Conservation (phyloP, 2,888 invertebrate genomes). For the Dolomedes plantarius region DNA sequence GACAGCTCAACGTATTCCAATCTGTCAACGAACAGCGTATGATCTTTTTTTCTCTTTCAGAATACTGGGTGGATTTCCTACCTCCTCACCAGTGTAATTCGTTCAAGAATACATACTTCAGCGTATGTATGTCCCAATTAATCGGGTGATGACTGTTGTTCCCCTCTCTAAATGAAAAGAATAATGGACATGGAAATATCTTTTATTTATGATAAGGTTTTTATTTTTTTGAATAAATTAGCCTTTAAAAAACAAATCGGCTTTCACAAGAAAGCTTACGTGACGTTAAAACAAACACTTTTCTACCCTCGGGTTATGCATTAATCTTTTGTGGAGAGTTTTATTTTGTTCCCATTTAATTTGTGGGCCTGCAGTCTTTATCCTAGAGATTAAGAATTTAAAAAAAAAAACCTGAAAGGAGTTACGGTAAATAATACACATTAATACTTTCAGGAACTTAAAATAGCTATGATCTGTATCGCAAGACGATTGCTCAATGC, state of each 20-base stretch:
- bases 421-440: too few relatives aligned
- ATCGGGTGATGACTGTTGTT: not conserved
- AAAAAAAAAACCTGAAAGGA: too few relatives aligned
- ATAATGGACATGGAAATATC: not conserved
- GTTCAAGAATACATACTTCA: not conserved
- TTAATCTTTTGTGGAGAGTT: not conserved
- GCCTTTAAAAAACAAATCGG: not conserved
- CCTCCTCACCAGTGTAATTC: not conserved
- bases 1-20: not conserved
- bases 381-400: too few relatives aligned
- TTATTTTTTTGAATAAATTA: constrained; percentile 6
- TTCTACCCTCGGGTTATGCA: not conserved
- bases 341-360: not conserved
- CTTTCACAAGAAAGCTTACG: not conserved
- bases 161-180: not conserved
- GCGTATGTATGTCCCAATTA: not conserved
- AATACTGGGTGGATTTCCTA: not conserved
- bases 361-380: not conserved
- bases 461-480: too few relatives aligned
- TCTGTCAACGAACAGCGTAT: not conserved
- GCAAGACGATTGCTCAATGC: too few relatives aligned
- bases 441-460: too few relatives aligned
- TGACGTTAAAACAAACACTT: not conserved
- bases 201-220: not conserved
- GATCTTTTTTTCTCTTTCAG: not conserved